Percentiles rank a stretch among this genome's conserved stretches.
phyloP scores from a whole-genome alignment of 2,888 invertebrate genomes.

The Acleris laterana region DNA sequence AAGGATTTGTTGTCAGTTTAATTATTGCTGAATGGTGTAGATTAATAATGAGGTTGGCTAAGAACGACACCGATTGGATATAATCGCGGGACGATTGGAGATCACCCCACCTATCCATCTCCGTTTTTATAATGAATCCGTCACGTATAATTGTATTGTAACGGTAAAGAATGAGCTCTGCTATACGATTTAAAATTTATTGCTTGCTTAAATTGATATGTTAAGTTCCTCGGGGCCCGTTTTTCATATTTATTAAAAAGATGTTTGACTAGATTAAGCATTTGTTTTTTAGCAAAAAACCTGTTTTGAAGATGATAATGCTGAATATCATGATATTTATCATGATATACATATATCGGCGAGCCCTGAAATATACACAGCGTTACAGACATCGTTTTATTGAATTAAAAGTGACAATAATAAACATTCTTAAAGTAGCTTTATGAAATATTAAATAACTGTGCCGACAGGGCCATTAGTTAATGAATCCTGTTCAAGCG shows the following conservation, averaged over 20 bases:
- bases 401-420: conserved; percentile 24
- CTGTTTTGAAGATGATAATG: conserved; percentile 10
- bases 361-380: conserved; percentile 6
- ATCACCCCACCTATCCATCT: conserved; percentile 21
- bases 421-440: conserved; percentile 25
- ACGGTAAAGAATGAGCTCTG: conserved; percentile 9
- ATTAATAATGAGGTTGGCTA: too few species aligned
- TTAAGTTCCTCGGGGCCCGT: conserved; percentile 15
- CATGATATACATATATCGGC: too few species aligned
- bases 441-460: conserved; percentile 25
- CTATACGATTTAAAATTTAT: conserved; percentile 18
- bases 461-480: conserved; percentile 27
- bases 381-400: conserved; percentile 11
- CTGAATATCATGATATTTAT: too few species aligned
- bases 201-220: conserved; percentile 22
- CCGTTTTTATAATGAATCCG: conserved; percentile 22
- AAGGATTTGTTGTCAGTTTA: not conserved
- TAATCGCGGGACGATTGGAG: not conserved
- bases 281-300: conserved; percentile 9
- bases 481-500: conserved; percentile 31
- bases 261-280: conserved; percentile 8
- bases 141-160: conserved; percentile 9
- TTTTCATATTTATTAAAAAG: conserved; percentile 22
- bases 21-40: too few species aligned
- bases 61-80: too few species aligned